Conservation (phyloP, 2,113 vertebrate genomes). For the Plectropomus leopardus region DNA sequence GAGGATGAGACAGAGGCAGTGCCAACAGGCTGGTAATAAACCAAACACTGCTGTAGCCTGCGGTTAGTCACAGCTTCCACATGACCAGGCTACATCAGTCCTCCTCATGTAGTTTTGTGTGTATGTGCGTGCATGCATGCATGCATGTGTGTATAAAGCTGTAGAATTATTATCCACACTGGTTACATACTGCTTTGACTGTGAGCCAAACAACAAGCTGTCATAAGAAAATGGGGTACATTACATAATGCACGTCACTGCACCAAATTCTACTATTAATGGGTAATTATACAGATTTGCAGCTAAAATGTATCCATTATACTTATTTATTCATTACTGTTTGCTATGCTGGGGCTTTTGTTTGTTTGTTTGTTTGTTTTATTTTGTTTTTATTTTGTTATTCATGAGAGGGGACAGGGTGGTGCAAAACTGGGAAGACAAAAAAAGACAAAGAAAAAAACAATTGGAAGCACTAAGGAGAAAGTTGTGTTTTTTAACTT, state of each 20-base stretch:
- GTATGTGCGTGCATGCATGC: not conserved
- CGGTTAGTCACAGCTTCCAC: slow-evolving; percentile 52
- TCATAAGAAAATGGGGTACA: not conserved
- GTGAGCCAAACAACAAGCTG: slow-evolving; percentile 8
- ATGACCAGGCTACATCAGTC: slow-evolving; percentile 18
- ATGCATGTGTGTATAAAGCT: slow-evolving; percentile 1
- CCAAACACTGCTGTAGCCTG: slow-evolving; percentile 18
- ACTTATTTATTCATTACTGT: too few relatives aligned
- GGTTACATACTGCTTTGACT: not conserved
- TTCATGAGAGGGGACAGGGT: too few relatives aligned
- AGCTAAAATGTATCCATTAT: not conserved
- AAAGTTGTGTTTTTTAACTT: too few relatives aligned
- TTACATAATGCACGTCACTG: slow-evolving; percentile 32
- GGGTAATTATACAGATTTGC: not conserved
- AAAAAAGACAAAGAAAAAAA: too few relatives aligned
- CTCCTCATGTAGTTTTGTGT: not conserved
- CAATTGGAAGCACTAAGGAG: too few relatives aligned
- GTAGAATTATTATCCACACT: not conserved
- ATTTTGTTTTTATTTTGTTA: too few relatives aligned
- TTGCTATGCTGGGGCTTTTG: too few relatives aligned
- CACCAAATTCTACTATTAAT: not conserved
- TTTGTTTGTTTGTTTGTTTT: too few relatives aligned
- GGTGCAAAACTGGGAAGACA: too few relatives aligned
- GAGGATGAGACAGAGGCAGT: slow-evolving; percentile 1
- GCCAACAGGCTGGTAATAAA: slow-evolving; percentile 20